A percentile compares a stretch with the other conserved stretches of the same genome.
Conservation (phyloP, 1,140 invertebrate species). For the Drosophila pruinosa region DNA sequence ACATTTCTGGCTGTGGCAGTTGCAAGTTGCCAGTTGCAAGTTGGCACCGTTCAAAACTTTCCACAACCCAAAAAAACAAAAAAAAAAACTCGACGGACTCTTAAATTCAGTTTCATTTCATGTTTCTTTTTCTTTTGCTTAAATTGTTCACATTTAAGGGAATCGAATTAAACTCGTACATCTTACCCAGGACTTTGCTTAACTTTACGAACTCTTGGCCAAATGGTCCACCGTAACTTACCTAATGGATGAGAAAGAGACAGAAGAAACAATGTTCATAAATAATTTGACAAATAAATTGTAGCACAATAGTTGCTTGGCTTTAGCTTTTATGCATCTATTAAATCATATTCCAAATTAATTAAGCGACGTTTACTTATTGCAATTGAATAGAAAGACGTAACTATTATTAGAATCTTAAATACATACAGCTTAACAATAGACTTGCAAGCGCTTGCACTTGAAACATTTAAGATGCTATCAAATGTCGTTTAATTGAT, state of each 20-base stretch:
- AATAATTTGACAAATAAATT: background rate
- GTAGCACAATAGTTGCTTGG: background rate
- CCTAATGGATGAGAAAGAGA: constrained; percentile 16
- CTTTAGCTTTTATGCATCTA: background rate
- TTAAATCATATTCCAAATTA: background rate
- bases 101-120: constrained; percentile 33
- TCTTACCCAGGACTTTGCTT: background rate
- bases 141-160: constrained; percentile 24
- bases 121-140: background rate
- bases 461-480: too few relatives aligned
- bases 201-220: background rate
- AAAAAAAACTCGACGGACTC: constrained; percentile 17
- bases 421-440: too few relatives aligned
- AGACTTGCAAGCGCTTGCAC: too few relatives aligned
- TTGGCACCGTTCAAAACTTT: constrained; percentile 20
- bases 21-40: constrained; percentile 35
- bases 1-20: constrained; percentile 43
- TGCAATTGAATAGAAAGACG: too few relatives aligned
- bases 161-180: constrained; percentile 1
- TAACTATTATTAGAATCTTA: too few relatives aligned
- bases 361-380: too few relatives aligned
- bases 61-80: constrained; percentile 12
- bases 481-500: too few relatives aligned
- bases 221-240: constrained; percentile 9
- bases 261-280: background rate